Base-by-base conservation (phyloP, 2,888 invertebrate species). In the Spatulosminthurus flaviceps region DNA sequence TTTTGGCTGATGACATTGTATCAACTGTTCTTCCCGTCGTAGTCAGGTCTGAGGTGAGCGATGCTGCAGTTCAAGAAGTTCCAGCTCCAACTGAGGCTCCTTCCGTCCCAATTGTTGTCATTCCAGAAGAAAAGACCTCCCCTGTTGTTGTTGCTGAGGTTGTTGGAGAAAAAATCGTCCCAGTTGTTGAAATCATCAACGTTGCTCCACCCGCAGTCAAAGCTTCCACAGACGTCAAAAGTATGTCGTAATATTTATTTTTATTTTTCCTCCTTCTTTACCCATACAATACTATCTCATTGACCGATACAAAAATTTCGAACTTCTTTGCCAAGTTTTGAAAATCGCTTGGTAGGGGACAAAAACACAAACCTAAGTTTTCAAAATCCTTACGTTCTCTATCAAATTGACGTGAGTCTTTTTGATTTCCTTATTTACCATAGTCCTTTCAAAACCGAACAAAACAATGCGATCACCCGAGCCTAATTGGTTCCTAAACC, bases 101-200 rank as follows among this genome's bases (percentile, higher is more conserved):
- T n/a, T n/a, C 21, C 13, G 67, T 77, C 1, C 67, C 41, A 16
- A 13, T 16, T 21, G 77, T 24, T 9, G 69, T 66, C 21, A 60
- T 60, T 1, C 60, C 60, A 16, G 42, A 67, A 11, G 66, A 66
- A 24, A 77, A 77, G 26, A 34, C 66, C n/a, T 64, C 41, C 13
- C 69, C 77, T 19, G 43, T 77, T 16, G 69, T 77, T 1, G 43
- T 77, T 16, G 77, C 67, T 67, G 77, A 77, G 22, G 43, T 67
- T 24, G 28, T 77, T n/a, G 77, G 69, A 34, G 42, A 66, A n/a
- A 77, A 77, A 34, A 64, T 77, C 26, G 43, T 77, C 11, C 77
- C 77, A 29, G 67, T 77, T 66, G 77, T 77, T 24, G 67, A 77
- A 67, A 22, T 77, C n/a, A 67, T 67, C 21, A 41, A 77, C 21